Base-by-base conservation (phyloP, 1,140 invertebrate genomes). In the Drosophila aff. region DNA sequence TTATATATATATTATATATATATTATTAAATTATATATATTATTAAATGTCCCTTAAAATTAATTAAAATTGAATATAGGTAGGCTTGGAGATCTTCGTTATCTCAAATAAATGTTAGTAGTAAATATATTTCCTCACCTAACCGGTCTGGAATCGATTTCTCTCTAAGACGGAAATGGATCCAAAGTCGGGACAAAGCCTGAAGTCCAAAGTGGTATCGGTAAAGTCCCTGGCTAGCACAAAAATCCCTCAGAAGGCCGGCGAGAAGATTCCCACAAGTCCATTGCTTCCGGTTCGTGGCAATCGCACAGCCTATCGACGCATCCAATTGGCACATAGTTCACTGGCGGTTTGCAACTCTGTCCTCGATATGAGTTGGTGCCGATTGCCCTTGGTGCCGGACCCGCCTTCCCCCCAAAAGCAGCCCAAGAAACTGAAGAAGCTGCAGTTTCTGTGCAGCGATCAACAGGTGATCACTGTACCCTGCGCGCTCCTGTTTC, bases 261-360 rank as follows among this genome's bases (percentile, higher is more conserved):
- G 1, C 4, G 26, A 13, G 16, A 49, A 16, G 46, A 26, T 2
- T 26, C 1, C 46, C 2, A 7, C 21, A 1, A 31, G 31, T 31
- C 15, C 47, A n/a, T 28, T 49, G 4, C 23, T 26, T 1, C n/a
- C 28, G n/a, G 62, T 69, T 11, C 67, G 63, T 10, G 67, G 67
- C n/a, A 71, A 67, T 55, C 63, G 47, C 2, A 71, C 67, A 2
- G 33, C 64, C 2, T 53, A 44, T 4, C 38, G 57, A 1, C 60
- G 79, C 55, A 81, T 81, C 9, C 44, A 72, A n/a, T 1, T 81
- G 65, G 65, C 64, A 0, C 64, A 81, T 21, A 13, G 23, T n/a
- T 28, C 64, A 7, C 21, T 6, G 7, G 0, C 11, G 26, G n/a
- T 67, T 13, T 21, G 8, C 31, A 28, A 23, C 2, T 26, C 53